Percentiles rank a stretch among this genome's conserved stretches.
These are phyloP conservation scores for Enteromius afrohamiltoni DNA, from an alignment of 2,797 vertebrate species.

Conservation along the genomic window DNA sequence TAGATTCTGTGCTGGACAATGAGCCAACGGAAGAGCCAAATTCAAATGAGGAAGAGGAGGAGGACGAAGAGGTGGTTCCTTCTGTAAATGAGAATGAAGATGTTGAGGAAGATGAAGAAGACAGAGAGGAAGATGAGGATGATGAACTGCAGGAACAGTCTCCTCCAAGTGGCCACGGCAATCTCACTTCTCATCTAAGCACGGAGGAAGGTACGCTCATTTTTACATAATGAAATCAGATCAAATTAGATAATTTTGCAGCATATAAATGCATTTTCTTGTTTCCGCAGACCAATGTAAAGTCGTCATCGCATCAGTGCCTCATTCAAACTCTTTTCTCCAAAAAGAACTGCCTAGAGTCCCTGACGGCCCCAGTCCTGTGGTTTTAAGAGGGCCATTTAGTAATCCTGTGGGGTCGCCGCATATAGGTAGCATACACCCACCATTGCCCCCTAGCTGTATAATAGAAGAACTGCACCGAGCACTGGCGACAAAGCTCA, in stretches of 20 bases:
- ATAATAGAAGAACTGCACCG: constrained; percentile 97
- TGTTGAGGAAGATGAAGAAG: constrained; percentile 62
- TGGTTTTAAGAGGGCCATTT: constrained; percentile 82
- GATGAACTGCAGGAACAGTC: constrained; percentile 68
- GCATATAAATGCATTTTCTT: constrained; percentile 13
- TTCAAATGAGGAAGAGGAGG: constrained; percentile 62
- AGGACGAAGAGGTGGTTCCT: constrained; percentile 56
- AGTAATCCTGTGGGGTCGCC: constrained; percentile 86
- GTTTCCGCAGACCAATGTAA: constrained; percentile 71
- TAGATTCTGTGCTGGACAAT: constrained; percentile 68
- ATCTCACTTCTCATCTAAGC: constrained; percentile 69
- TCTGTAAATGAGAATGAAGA: constrained; percentile 67
- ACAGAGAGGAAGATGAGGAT: constrained; percentile 66
- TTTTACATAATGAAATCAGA: background rate
- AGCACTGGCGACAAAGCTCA: constrained; percentile 93
- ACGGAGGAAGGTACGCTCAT: constrained; percentile 73
- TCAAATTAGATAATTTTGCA: background rate
- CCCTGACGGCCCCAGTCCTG: constrained; percentile 72
- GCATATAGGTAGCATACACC: constrained; percentile 87
- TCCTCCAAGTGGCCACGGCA: constrained; percentile 72
- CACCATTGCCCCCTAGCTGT: constrained; percentile 94
- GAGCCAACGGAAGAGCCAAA: constrained; percentile 59
- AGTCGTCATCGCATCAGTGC: constrained; percentile 67
- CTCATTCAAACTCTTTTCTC: constrained; percentile 80
- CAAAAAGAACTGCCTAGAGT: constrained; percentile 76